Base-by-base conservation (phyloP, 35 echinoderm and acorn worm genomes). In the Holothuria glaberrima region DNA sequence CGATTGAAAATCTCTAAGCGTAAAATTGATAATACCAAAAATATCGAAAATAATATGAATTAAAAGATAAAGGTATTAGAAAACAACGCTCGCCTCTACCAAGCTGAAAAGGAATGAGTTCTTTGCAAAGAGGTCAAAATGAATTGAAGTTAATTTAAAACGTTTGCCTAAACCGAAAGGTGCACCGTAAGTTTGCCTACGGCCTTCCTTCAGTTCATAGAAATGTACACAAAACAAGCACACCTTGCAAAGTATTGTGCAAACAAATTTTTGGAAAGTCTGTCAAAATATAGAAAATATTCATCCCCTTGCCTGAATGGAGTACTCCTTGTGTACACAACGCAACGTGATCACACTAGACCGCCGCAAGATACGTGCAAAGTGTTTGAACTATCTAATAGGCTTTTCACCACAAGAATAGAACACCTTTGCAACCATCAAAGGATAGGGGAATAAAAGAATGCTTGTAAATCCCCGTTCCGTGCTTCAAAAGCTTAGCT, bases 361-460 rank as follows among this genome's bases (percentile, higher is more conserved):
- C 74, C 74, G 74, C 74, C 74, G 74, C 80, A 84, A 84, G 54
- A 84, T 84, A 63, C 80, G 52, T 61, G 59, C 54, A 63, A 63
- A 84, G 80, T 84, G 80, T 84, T 84, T 84, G 80, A 61, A 84
- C 80, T 63, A 59, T 54, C 29, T 84, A 84, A 84, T 84, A 62
- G 59, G 80, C 80, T 63, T 63, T 61, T 84, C 80, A 63, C 33
- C 52, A 59, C 21, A 69, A 84, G 80, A 61, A 61, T 61, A 61
- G 59, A 84, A 84, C 80, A 84, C 80, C 80, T 84, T 84, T 84
- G 58, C 80, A 84, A 84, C 80, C 57, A 63, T 84, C 80, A 84
- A 84, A 84, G 56, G 30, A 35, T 17, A 84, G 52, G 30, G 20
- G 31, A 61, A 84, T 84, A 84, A 84, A 58, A 38, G 54, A 84